Evolutionary conservation across 2,888 invertebrate genomes (phyloP).

Genomic region (Tetragnatha montana): DNA sequence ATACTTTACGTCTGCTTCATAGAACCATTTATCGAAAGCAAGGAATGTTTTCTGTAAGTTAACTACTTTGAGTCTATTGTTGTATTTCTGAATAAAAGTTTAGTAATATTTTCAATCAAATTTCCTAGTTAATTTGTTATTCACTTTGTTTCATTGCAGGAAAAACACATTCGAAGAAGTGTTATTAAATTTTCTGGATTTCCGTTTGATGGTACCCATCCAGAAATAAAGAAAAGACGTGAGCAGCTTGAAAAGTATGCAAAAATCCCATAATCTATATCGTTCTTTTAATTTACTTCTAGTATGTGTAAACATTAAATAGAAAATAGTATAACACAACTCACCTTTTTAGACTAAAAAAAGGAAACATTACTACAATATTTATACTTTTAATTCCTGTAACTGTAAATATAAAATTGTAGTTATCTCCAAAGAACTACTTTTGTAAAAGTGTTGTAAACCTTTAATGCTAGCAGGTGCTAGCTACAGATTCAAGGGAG

Average conservation of each 20-base stretch:
- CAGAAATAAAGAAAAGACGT: slow-evolving; percentile 51
- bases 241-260: slow-evolving; percentile 60
- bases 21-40: slow-evolving; percentile 66
- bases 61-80: neutral
- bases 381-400: no score
- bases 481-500: no score
- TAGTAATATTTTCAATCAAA: neutral
- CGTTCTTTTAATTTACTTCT: no score
- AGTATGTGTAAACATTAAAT: no score
- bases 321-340: no score
- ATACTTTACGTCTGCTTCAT: slow-evolving; percentile 59
- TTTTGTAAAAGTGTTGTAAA: no score
- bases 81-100: neutral
- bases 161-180: slow-evolving; percentile 53
- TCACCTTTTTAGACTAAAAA: no score
- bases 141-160: slow-evolving; percentile 9
- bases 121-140: neutral
- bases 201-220: slow-evolving; percentile 57
- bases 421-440: no score
- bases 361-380: no score
- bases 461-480: no score
- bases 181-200: slow-evolving; percentile 64
- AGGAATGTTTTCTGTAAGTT: slow-evolving; percentile 70
- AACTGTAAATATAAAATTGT: no score
- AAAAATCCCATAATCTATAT: neutral